A percentile compares a stretch with the other conserved stretches of the same genome.
Conservation (phyloP, 2,797 vertebrate genomes). For the Ciconia nigra region DNA sequence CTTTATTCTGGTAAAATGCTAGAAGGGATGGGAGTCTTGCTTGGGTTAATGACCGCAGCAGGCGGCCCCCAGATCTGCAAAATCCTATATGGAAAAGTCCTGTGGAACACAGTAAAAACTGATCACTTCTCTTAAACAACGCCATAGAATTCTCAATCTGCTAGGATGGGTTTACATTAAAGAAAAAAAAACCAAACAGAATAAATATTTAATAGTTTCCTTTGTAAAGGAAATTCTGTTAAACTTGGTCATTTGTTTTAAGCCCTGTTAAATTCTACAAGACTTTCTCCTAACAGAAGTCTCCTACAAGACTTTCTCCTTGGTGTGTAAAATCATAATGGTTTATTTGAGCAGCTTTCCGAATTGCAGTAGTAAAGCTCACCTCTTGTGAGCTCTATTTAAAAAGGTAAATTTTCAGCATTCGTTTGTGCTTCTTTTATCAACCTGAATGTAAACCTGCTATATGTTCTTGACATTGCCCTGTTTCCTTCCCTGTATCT, state of each 20-base stretch:
- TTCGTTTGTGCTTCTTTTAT: slow-evolving; percentile 48
- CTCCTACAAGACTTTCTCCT: not conserved
- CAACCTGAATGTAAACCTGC: slow-evolving; percentile 28
- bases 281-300: not conserved
- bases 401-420: not conserved
- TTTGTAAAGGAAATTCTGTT: not conserved
- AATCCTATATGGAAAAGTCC: not conserved
- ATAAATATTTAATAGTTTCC: not conserved
- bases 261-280: not conserved
- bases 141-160: not conserved
- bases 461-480: slow-evolving; percentile 37
- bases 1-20: not conserved
- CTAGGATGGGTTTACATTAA: not conserved
- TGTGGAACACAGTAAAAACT: not conserved
- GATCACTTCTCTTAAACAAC: not conserved
- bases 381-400: not conserved
- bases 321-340: not conserved
- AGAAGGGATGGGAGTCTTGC: not conserved
- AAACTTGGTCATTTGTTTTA: not conserved
- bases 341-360: slow-evolving; percentile 2
- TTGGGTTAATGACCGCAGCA: not conserved
- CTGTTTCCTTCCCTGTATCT: slow-evolving; percentile 33
- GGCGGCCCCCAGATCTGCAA: not conserved
- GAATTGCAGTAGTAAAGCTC: not conserved
- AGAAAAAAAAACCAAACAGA: not conserved